phyloP scores from a whole-genome alignment of 2,888 invertebrate species.

The Himalopsyche tibetana region DNA sequence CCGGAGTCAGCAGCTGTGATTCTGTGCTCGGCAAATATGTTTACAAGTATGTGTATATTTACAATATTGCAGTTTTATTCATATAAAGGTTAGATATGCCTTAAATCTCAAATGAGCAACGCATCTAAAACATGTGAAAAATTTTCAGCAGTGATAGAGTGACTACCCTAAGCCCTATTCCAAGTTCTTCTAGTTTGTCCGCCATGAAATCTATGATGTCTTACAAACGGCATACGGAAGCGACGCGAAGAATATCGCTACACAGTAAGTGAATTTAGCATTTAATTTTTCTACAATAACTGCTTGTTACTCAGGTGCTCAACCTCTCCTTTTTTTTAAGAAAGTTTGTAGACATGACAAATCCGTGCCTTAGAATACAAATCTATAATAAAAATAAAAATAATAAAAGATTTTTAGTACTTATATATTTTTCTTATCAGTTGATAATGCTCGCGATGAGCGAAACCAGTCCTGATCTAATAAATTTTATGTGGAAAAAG shows the following conservation, averaged over 20 bases:
- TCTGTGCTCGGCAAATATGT: constrained; percentile 81
- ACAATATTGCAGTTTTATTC: constrained; percentile 51
- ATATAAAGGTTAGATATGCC: constrained; percentile 51
- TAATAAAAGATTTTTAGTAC: no score
- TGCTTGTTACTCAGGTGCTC: no score
- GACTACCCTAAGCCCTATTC: constrained; percentile 90
- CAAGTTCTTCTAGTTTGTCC: constrained; percentile 86
- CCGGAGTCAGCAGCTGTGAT: constrained; percentile 89
- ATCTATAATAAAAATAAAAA: no score
- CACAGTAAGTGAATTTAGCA: constrained; percentile 73
- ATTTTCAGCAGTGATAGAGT: constrained; percentile 80
- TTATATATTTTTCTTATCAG: no score
- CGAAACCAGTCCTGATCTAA: no score
- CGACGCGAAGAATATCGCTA: constrained; percentile 77
- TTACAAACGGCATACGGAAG: constrained; percentile 74
- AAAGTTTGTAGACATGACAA: no score
- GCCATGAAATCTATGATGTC: constrained; percentile 75
- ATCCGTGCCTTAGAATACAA: not conserved
- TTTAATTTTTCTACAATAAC: no score
- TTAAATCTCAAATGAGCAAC: no score
- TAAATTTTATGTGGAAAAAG: no score
- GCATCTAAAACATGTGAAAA: no score
- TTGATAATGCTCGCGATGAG: no score
- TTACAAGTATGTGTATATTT: constrained; percentile 73
- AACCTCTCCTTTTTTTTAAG: no score